Evolutionary conservation across 2,113 vertebrate genomes (phyloP), one percentile per base, ranked within the genome.

Genomic region (Bettongia penicillata): DNA sequence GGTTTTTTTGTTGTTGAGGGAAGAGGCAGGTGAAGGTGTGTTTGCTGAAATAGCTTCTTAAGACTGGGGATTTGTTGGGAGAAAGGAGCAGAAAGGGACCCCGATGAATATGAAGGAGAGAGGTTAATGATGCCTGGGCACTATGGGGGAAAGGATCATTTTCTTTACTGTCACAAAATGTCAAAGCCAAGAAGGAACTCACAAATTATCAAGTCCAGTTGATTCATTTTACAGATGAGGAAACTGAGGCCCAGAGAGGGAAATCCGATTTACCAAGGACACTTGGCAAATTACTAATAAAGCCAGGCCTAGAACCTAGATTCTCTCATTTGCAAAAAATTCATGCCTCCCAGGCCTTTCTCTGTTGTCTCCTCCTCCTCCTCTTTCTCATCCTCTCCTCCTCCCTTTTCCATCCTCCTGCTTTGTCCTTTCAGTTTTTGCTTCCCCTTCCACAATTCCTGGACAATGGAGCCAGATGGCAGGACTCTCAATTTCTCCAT

Each of bases 381-480:
- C 48, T 26, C 49, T 55, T 2, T 43, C 2, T 12, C 22, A 16
- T 84, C 68, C 68, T 2, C 3, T 12, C 22, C n/a, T 84, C 68
- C n/a, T 84, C 68, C n/a, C 68, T 84, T 84, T 84, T 43, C 68
- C 16, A 84, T 43, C n/a, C 16, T 19, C n/a, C n/a, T 43, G 19
- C 37, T 84, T 43, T 43, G n/a, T 84, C 68, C n/a, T 84, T 16
- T 43, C 68, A 43, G n/a, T 0, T 0, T 51, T 12, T 47, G 37
- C 7, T 16, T 50, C 50, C 89, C 55, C 91, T 51, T 84, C 55
- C 52, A 90, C 55, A 92, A 9, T 22, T 55, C 97, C 98, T 98
- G 98, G 98, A 98, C 98, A 99, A 98, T 97, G 97, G 98, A 98
- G 97, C 91, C 98, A 99, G 98, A 98, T 99, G 98, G 98, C 97